Evolutionary conservation across 2,797 vertebrate species (phyloP), one percentile per base, ranked within the genome.

Genomic region (Cryptoblepharus egeriae): DNA sequence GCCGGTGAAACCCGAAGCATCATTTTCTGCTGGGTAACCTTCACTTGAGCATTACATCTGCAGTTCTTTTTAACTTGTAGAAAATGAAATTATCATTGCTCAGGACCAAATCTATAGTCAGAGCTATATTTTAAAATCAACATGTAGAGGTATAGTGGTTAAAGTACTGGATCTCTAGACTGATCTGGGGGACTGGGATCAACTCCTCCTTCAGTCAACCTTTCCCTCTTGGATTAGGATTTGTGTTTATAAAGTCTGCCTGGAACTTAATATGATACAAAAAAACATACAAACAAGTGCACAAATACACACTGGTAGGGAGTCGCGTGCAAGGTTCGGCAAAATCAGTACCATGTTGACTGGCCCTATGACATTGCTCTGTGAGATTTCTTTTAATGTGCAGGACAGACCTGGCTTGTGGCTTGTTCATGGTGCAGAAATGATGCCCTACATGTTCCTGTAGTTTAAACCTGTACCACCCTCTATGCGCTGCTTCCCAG

Each of bases 1-100:
- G 81, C 65, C 35, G 73, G 79, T 26, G 68, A 81, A 86, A 63
- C 80, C 70, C 78, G 81, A 75, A 87, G 58, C 69, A 69, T 39
- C 42, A 11, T 86, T 91, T 87, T 87, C 88, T 71, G 58, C 61
- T 22, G 30, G 35, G 60, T 89, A 85, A 77, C 72, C 77, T 75
- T 88, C 77, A 90, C n/a, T 81, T 20, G 35, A n/a, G 65, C n/a
- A 20, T 57, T 37, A 72, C 26, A 65, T 55, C 49, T 81, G 61
- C 15, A 49, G 20, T 45, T 88, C 80, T 73, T 88, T 69, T 69
- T 81, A 70, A 63, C 55, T 67, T 0, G 61, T 49, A 71, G 88
- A 83, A 11, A 37, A 88, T 58, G 55, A 26, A 49, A 81, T 35
- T 60, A 4, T 32, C 69, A 13, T 71, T 81, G 79, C 68, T 58